Conservation (phyloP, 2,113 vertebrate species). For the Chloropsis hardwickii region DNA sequence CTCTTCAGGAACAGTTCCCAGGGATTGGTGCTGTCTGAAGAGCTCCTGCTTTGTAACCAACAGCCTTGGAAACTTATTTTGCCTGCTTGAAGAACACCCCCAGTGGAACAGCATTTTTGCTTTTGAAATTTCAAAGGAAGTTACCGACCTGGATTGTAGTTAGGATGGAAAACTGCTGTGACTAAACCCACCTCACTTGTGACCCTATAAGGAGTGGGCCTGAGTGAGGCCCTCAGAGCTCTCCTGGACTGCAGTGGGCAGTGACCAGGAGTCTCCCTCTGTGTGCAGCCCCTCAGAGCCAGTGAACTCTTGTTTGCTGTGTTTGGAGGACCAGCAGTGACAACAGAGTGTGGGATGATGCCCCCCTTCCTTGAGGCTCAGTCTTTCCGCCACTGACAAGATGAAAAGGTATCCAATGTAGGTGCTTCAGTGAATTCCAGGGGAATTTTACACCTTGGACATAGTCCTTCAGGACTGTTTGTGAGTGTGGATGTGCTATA, state of each 20-base stretch:
- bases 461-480: background rate
- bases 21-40: background rate
- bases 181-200: background rate
- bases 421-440: background rate
- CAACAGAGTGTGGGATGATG: background rate
- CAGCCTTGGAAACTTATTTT: background rate
- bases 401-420: background rate
- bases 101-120: background rate
- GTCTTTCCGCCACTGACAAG: background rate
- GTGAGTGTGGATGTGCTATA: background rate
- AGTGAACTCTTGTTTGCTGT: background rate
- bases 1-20: background rate
- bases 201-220: background rate
- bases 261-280: background rate
- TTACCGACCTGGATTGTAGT: accelerated
- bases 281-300: background rate
- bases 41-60: background rate
- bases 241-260: background rate
- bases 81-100: background rate
- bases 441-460: background rate
- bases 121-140: background rate
- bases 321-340: background rate
- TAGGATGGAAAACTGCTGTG: background rate
- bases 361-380: background rate
- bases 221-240: background rate